A percentile compares a stretch with the other conserved stretches of the same genome.
Evolutionary conservation across 2,797 vertebrate species (phyloP).

Genomic region (Mallotus villosus): DNA sequence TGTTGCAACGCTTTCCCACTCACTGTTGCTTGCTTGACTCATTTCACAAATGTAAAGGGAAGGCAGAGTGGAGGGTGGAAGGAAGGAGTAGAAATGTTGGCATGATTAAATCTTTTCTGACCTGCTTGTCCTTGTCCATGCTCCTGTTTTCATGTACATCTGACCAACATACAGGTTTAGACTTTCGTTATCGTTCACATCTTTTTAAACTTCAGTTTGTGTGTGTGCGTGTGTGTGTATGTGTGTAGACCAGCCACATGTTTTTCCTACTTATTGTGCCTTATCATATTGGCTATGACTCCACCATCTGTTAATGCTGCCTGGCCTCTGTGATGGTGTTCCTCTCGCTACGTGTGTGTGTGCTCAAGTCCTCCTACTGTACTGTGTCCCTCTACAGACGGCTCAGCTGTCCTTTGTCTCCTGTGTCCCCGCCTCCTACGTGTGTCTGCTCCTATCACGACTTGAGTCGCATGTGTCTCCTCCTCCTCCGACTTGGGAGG

Average conservation of each 20-base stretch:
- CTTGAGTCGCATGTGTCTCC: not conserved
- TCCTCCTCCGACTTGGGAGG: slow-evolving; percentile 39
- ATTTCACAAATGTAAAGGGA: no score
- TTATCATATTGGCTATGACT: slow-evolving; percentile 6
- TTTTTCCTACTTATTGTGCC: not conserved
- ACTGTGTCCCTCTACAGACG: not conserved
- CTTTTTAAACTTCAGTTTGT: not conserved
- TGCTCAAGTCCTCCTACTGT: no score
- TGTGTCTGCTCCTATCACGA: not conserved
- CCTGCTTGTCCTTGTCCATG: not conserved
- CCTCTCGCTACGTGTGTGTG: not conserved
- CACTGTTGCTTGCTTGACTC: not conserved
- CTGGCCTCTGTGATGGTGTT: not conserved
- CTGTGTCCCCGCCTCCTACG: not conserved
- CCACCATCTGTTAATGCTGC: not conserved
- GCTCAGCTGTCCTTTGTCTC: not conserved
- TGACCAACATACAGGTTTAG: not conserved
- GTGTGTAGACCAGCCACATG: not conserved
- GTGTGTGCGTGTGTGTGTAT: slow-evolving; percentile 8
- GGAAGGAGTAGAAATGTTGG: not conserved
- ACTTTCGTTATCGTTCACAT: not conserved
- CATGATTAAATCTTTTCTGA: not conserved
- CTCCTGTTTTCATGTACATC: not conserved
- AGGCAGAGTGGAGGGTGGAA: not conserved
- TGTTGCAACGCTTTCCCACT: not conserved